These are phyloP conservation scores for Phasia obesa DNA, from an alignment of 2,888 invertebrate genomes.

Conservation along the genomic window DNA sequence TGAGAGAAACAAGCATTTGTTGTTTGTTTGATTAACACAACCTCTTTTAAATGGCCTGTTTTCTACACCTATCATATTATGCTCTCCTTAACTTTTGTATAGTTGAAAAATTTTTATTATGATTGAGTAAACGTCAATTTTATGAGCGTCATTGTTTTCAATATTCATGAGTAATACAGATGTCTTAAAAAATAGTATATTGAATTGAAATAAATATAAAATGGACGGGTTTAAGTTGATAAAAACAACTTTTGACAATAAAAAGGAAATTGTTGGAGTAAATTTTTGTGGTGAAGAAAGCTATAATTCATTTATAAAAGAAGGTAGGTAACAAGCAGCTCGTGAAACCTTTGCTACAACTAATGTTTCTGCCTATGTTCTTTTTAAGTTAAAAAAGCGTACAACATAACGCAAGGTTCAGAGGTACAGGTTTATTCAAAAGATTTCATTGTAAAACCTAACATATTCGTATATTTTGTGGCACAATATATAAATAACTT, in stretches of 20 bases:
- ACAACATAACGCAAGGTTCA: not conserved
- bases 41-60: not conserved
- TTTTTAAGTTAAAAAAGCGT: constrained; percentile 32
- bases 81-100: constrained; percentile 46
- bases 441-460: constrained; percentile 36
- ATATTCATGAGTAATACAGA: not conserved
- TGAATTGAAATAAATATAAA: too few species aligned
- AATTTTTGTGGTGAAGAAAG: constrained; percentile 43
- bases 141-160: not conserved
- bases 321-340: constrained; percentile 18
- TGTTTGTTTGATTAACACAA: not conserved
- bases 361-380: not conserved
- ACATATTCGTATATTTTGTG: constrained; percentile 46
- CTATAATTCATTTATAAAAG: constrained; percentile 43
- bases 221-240: constrained; percentile 54
- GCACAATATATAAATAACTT: constrained; percentile 55
- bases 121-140: constrained; percentile 28
- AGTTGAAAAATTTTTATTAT: constrained; percentile 27
- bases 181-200: constrained; percentile 13
- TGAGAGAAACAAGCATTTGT: constrained; percentile 6
- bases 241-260: constrained; percentile 56
- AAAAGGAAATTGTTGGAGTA: constrained; percentile 54
- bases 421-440: constrained; percentile 49
- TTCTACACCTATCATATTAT: constrained; percentile 46
- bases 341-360: not conserved